These are phyloP conservation scores for Palythoa heliodiscus DNA, from an alignment of 92 coral and sea anemone species.

Conservation along the genomic window DNA sequence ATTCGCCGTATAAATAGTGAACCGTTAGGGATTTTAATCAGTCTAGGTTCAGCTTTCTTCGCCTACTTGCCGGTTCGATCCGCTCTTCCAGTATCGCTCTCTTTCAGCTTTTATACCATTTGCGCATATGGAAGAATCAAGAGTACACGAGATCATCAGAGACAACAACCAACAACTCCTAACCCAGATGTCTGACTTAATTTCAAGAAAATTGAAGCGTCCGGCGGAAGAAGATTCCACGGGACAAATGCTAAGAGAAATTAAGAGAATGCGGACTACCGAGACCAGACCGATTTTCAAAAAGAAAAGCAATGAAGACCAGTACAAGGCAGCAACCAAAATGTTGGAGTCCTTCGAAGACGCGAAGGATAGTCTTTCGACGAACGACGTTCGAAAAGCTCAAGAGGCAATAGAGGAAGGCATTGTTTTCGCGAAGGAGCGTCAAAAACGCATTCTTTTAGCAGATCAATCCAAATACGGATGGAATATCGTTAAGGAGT, in stretches of 20 bases:
- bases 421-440: background rate
- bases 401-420: constrained; percentile 11
- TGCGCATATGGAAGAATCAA: no score
- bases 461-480: no score
- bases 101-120: background rate
- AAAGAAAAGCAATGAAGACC: constrained; percentile 37
- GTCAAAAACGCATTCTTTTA: background rate
- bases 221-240: constrained; percentile 10
- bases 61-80: no score
- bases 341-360: constrained; percentile 50
- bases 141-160: no score
- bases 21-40: no score
- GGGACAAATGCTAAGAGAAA: constrained; percentile 14
- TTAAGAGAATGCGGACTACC: constrained; percentile 20
- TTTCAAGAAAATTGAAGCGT: background rate
- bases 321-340: constrained; percentile 11
- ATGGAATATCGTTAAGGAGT: no score
- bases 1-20: no score
- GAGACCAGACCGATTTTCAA: constrained; percentile 40
- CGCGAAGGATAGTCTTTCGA: constrained; percentile 37
- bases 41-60: no score
- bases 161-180: no score
- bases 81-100: background rate
- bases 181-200: no score
- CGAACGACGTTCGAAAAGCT: constrained; percentile 32